phyloP scores from a whole-genome alignment of 92 coral and sea anemone genomes.

The Zoanthus sansibaricus region DNA sequence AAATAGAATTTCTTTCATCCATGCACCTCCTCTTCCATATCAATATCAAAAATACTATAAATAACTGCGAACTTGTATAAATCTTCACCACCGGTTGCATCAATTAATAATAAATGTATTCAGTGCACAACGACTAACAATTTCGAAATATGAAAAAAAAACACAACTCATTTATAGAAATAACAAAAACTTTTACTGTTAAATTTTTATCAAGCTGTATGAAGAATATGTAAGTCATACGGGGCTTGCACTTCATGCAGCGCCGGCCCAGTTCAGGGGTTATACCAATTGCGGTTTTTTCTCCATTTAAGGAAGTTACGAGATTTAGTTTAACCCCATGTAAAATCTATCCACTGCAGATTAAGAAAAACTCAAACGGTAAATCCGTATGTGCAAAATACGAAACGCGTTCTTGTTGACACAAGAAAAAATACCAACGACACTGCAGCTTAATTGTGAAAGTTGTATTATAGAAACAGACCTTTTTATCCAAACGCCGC shows the following conservation, averaged over 20 bases:
- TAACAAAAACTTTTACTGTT: neutral
- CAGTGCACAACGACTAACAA: neutral
- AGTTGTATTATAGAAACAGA: neutral
- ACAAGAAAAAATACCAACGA: neutral
- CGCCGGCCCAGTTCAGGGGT: neutral
- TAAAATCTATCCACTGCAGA: neutral
- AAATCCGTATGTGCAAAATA: too few relatives aligned
- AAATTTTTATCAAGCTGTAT: neutral
- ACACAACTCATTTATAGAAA: neutral
- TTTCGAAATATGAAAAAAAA: neutral
- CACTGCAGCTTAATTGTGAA: neutral
- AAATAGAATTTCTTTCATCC: too few relatives aligned
- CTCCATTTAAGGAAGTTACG: neutral
- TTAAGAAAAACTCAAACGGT: too few relatives aligned
- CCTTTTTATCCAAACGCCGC: neutral
- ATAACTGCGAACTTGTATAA: neutral
- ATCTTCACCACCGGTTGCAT: neutral
- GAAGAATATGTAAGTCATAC: neutral
- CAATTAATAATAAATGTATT: conserved; percentile 19
- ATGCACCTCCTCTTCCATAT: neutral
- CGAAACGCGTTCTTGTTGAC: too few relatives aligned
- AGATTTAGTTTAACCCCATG: neutral
- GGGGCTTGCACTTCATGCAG: neutral
- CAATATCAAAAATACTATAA: neutral
- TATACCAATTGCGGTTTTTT: conserved; percentile 19